Evolutionary conservation across 35 echinoderm and acorn worm genomes (phyloP).

Genomic region (Patiria miniata): DNA sequence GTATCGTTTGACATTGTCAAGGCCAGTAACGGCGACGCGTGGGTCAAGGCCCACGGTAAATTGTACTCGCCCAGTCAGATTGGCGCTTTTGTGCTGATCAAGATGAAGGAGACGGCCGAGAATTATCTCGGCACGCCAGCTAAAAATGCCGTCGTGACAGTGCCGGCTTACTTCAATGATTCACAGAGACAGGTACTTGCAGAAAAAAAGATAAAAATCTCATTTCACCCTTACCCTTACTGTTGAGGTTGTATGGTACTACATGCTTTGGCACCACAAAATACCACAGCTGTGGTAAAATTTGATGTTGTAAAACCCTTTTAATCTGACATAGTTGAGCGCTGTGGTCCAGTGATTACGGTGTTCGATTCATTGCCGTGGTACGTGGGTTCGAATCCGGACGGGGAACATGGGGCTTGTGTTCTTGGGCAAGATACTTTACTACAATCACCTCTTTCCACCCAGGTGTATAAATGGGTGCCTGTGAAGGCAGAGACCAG

Average conservation of each 20-base stretch:
- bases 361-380: too few species aligned
- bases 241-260: not conserved
- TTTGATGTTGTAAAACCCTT: not conserved
- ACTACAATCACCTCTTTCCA: too few species aligned
- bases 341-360: too few species aligned
- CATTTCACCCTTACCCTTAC: not conserved
- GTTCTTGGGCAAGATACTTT: too few species aligned
- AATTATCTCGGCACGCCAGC: slow-evolving; percentile 79
- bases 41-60: slow-evolving; percentile 86
- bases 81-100: slow-evolving; percentile 88
- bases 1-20: slow-evolving; percentile 89
- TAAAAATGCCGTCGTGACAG: slow-evolving; percentile 95
- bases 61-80: slow-evolving; percentile 94
- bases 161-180: slow-evolving; percentile 99
- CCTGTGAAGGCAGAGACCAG: too few species aligned
- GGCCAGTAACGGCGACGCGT: slow-evolving; percentile 90
- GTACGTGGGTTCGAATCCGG: too few species aligned
- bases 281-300: not conserved
- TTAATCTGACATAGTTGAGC: too few species aligned
- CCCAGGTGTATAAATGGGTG: too few species aligned
- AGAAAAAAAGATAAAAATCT: not conserved
- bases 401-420: too few species aligned
- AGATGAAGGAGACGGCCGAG: slow-evolving; percentile 99
- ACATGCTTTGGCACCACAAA: not conserved
- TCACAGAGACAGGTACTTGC: slow-evolving; percentile 90